Base-by-base conservation (phyloP, 1,140 invertebrate species). In the Amphibalanus amphitrite region DNA sequence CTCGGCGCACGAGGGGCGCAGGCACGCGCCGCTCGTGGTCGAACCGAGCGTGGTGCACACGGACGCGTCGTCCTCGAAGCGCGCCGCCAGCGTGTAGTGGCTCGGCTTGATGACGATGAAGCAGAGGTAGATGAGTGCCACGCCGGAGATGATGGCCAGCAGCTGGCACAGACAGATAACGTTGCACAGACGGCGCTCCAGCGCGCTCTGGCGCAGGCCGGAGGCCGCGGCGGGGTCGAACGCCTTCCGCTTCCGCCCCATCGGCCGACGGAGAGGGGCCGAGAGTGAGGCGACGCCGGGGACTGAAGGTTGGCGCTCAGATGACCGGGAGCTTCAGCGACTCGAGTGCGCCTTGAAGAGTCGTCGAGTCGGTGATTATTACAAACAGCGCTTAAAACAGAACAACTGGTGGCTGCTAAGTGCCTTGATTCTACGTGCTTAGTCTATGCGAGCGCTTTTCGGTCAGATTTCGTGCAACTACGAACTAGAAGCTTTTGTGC, bases 91-190 rank as follows among this genome's bases (percentile, higher is more conserved):
- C n/a, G 90, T 90, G 71, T 89, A 79, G n/a, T 90, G 88, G 30
- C 90, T 90, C 0, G 91, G 92, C 85, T 92, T 90, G 78, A 92
- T 91, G 69, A 91, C 87, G 15, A 90, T 90, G 1, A 91, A 89
- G 0, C 91, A 91, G 0, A 95, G 81, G 78, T 95, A 94, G 8
- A 95, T 90, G 67, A 95, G 82, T 0, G 91, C 90, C 38, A 95
- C 92, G 67, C 88, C 89, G 71, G 90, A 92, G 15, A 95, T 81
- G 33, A 77, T 74, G 47, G 91, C 85, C 29, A 91, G 92, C 90
- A 93, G 90, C 81, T 93, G 91, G 80, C 91, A 93, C 25, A 93
- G 84, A 80, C 91, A 93, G 73, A 94, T 92, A n/a, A 90, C 91
- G 67, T 90, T 89, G 79, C 91, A 93, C 78, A 94, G 92, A 74